Conservation (phyloP, 2,113 vertebrate genomes). For the Nycticryphes semicollaris region DNA sequence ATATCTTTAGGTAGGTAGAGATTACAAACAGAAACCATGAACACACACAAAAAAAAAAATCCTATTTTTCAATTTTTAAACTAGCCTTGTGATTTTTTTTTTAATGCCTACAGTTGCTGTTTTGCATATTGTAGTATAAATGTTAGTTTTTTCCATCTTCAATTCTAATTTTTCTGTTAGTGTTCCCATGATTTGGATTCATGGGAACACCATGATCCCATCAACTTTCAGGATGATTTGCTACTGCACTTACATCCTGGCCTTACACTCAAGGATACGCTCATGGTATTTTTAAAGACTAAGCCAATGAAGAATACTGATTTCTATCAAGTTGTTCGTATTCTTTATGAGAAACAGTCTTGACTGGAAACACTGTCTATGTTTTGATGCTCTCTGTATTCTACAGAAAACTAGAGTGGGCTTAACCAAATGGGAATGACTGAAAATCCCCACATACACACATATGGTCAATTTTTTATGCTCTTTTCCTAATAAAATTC, state of each 20-base stretch:
- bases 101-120: background rate
- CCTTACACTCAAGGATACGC: background rate
- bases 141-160: background rate
- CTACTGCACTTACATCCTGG: background rate
- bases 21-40: background rate
- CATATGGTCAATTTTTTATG: background rate
- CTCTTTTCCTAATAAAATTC: background rate
- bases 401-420: background rate
- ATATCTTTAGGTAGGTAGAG: background rate
- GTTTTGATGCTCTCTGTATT: background rate
- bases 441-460: background rate
- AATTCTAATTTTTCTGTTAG: background rate
- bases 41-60: background rate
- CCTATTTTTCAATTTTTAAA: background rate
- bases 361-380: background rate
- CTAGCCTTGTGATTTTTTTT: background rate
- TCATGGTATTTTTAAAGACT: background rate
- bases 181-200: background rate
- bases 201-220: too few relatives aligned
- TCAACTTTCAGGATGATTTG: background rate
- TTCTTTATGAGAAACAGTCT: background rate
- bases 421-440: background rate
- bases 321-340: background rate
- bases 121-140: background rate
- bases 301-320: background rate